Base-by-base conservation (phyloP, 2,888 invertebrate genomes). In the Parochlus steinenii region DNA sequence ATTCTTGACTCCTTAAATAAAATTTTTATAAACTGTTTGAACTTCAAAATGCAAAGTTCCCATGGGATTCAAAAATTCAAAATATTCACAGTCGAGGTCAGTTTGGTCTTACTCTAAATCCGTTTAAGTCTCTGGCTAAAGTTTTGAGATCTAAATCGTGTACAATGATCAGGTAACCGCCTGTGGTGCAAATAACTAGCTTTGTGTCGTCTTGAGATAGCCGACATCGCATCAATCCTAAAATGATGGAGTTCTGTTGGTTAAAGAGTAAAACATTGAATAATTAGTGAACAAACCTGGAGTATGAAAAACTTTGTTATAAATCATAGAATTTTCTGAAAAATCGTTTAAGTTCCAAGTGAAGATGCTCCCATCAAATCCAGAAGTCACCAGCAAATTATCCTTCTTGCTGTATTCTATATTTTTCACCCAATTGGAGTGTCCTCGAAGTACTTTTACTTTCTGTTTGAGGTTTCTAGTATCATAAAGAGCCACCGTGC, bases 371-470 rank as follows among this genome's bases (percentile, higher is more conserved):
- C 90, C 90, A 56, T 93, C 92, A 51, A 92, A 80, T 1, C 87
- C 90, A 2, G 89, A 90, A 0, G 89, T 89, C 10, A 93, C 75
- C 39, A 93, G 64, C 6, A 87, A 63, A 42, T 82, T 78, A 50
- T 83, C 81, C 49, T 74, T 74, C 15, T 74, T 71, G 19, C 85
- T 85, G 56, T 85, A 92, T 53, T 93, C 92, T 44, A 93, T 87
- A 56, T 90, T 93, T 57, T 93, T 93, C 30, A 87, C 92, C 92
- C 92, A 93, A 60, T 87, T 89, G 0, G 82, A 77, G 56, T 93
- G 92, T 1, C 90, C 92, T 40, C 72, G 68, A 7, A 92, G 63
- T 10, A 76, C 75, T 39, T 78, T 69, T 39, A 85, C 72, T 48
- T 76, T 74, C 38, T 71, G 69, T 48, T 76, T 80, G 34, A 90